Percentiles rank a stretch among this genome's conserved stretches.
These are phyloP conservation scores for Acyrthosiphon pisum DNA, from an alignment of 1,140 invertebrate species.

Conservation along the genomic window DNA sequence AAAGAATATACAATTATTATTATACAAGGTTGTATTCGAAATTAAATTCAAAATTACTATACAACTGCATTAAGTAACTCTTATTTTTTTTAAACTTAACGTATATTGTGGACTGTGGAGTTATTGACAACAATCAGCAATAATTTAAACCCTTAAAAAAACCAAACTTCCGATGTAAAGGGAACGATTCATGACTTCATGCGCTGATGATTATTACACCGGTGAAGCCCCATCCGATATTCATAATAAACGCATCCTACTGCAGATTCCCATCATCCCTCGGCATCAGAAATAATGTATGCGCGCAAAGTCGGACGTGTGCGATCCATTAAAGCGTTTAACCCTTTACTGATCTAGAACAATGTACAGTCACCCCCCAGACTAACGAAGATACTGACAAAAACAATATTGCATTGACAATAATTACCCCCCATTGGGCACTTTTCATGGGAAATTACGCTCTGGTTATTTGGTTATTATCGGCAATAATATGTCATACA, in stretches of 20 bases:
- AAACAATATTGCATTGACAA: conserved; percentile 54
- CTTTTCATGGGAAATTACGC: conserved; percentile 57
- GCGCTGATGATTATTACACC: conserved; percentile 22
- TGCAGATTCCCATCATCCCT: conserved; percentile 34
- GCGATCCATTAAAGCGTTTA: conserved; percentile 55
- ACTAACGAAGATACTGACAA: conserved; percentile 48
- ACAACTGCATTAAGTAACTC: neutral
- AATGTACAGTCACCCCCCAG: conserved; percentile 12
- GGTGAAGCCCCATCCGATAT: conserved; percentile 2
- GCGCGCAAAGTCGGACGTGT: conserved; percentile 44
- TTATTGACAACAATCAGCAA: neutral
- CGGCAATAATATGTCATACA: conserved; percentile 54
- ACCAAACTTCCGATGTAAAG: neutral
- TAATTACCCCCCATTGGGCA: conserved; percentile 52
- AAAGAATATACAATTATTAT: neutral
- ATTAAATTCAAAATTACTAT: neutral
- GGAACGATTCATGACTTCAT: conserved; percentile 26
- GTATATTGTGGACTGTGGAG: neutral
- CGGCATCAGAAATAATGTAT: conserved; percentile 53
- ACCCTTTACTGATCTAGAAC: conserved; percentile 55
- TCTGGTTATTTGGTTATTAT: conserved; percentile 57
- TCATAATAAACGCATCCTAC: conserved; percentile 12
- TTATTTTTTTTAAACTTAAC: neutral
- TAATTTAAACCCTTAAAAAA: neutral
- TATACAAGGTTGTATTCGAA: neutral